These are phyloP conservation scores for Asarcornis scutulata DNA, from an alignment of 2,113 vertebrate species.

Conservation along the genomic window DNA sequence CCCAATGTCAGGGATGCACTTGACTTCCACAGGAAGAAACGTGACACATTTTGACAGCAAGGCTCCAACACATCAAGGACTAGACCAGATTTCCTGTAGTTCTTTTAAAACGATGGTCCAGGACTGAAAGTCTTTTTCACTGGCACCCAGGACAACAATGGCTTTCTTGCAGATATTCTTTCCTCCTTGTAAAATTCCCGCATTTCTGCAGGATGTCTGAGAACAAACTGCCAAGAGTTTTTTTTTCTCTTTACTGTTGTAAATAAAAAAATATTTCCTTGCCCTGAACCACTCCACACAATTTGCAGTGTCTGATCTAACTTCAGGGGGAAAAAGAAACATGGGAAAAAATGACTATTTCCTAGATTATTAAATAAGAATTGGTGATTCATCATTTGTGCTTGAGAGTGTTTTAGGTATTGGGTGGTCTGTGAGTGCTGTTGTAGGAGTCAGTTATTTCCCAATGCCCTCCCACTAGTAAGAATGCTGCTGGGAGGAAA, in stretches of 20 bases:
- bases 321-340: background rate
- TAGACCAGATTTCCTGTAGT: background rate
- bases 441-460: background rate
- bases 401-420: background rate
- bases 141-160: background rate
- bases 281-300: background rate
- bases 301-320: background rate
- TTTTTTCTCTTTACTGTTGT: background rate
- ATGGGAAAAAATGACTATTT: background rate
- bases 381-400: background rate
- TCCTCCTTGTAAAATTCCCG: conserved; percentile 1
- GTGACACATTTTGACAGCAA: background rate
- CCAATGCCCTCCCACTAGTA: background rate
- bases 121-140: background rate
- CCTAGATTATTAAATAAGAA: background rate
- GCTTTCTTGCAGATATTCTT: background rate
- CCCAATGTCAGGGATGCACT: background rate
- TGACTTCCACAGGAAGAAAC: background rate
- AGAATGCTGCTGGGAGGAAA: background rate
- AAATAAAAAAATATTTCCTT: background rate
- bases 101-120: background rate
- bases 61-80: background rate
- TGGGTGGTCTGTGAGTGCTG: background rate
- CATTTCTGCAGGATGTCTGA: background rate
- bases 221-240: background rate